These are phyloP conservation scores for Neria commutata DNA, from an alignment of 2,888 invertebrate genomes.

Conservation along the genomic window DNA sequence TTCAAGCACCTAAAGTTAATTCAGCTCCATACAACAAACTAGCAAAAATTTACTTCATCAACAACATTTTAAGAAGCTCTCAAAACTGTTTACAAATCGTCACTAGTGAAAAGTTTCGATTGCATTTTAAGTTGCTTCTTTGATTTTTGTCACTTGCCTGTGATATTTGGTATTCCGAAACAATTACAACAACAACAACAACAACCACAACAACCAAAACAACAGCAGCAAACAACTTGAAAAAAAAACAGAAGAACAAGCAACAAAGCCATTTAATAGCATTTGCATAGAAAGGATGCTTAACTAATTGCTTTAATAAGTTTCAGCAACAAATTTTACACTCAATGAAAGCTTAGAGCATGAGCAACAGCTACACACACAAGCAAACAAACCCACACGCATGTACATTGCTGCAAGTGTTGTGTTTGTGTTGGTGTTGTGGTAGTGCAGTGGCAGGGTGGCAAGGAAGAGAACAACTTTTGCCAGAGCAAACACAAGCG, in stretches of 20 bases:
- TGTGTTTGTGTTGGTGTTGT: background rate
- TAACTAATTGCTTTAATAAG: constrained; percentile 40
- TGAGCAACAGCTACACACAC: constrained; percentile 10
- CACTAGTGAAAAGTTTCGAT: no score
- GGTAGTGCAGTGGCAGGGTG: no score
- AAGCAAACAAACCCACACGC: background rate
- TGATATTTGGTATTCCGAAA: background rate
- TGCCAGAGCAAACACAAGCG: no score
- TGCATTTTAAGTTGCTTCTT: no score
- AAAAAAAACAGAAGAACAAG: no score
- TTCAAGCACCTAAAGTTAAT: no score
- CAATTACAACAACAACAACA: background rate
- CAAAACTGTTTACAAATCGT: no score
- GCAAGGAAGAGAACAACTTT: no score
- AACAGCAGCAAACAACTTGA: background rate
- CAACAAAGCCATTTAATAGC: constrained; percentile 18
- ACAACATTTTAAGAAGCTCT: no score
- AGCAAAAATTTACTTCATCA: no score
- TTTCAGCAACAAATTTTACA: constrained; percentile 25
- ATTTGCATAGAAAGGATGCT: constrained; percentile 26
- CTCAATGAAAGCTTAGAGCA: background rate
- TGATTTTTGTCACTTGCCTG: no score
- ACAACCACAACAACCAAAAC: constrained; percentile 1
- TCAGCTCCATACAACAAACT: no score
- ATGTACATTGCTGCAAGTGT: background rate